A percentile compares a stretch with the other conserved stretches of the same genome.
Evolutionary conservation across 2,797 vertebrate genomes (phyloP).

Genomic region (Acrossocheilus fasciatus): DNA sequence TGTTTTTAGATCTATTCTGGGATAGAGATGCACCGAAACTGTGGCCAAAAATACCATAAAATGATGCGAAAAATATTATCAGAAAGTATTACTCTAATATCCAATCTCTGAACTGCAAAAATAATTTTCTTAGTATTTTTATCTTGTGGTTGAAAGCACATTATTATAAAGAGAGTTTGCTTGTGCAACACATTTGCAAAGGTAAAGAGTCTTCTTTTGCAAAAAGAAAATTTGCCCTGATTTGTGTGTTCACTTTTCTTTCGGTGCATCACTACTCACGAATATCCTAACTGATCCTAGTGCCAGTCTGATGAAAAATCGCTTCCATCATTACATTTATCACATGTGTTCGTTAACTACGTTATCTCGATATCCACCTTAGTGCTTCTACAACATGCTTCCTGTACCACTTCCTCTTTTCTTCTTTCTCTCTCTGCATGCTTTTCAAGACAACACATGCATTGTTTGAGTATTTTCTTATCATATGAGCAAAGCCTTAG

Average conservation of each 20-base stretch:
- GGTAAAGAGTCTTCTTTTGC: not conserved
- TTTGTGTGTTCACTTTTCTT: conserved; percentile 1
- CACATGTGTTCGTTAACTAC: not conserved
- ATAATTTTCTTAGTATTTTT: not conserved
- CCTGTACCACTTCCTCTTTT: conserved; percentile 53
- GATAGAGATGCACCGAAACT: conserved; percentile 10
- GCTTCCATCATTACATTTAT: conserved; percentile 12
- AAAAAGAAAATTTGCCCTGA: not conserved
- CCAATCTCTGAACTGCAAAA: not conserved
- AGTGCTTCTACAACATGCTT: not conserved
- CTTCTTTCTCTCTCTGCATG: conserved; percentile 49
- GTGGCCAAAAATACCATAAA: not conserved
- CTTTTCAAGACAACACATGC: conserved; percentile 63
- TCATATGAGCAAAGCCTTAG: conserved; percentile 78
- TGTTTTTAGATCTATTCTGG: conserved; percentile 1
- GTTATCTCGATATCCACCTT: conserved; percentile 46
- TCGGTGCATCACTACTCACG: conserved; percentile 6
- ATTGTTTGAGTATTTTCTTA: conserved; percentile 71
- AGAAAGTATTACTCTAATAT: not conserved
- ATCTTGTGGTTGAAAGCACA: not conserved
- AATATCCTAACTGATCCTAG: conserved; percentile 7
- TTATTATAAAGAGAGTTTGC: conserved; percentile 6
- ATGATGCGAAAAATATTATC: not conserved
- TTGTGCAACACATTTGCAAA: not conserved
- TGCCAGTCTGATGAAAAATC: not conserved